Conservation (phyloP, 2,888 invertebrate species). For the Harpagoxenus sublaevis region DNA sequence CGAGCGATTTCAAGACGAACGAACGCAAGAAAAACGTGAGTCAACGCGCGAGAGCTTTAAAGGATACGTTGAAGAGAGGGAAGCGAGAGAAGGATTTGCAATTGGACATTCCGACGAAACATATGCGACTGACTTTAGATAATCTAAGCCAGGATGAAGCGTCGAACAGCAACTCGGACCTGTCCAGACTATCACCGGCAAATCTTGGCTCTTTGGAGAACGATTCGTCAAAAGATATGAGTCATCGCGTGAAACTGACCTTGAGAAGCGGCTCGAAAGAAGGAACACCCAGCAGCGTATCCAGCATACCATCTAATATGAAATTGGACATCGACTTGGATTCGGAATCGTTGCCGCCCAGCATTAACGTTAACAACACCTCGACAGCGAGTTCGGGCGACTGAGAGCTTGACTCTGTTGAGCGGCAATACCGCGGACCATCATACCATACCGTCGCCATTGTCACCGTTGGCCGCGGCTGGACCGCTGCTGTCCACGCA, state of each 20-base stretch:
- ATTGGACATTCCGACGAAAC: constrained; percentile 74
- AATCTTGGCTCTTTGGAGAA: constrained; percentile 76
- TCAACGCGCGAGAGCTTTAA: constrained; percentile 74
- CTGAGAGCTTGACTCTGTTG: constrained; percentile 81
- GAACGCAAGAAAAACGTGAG: constrained; percentile 79
- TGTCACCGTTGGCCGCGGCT: constrained; percentile 80
- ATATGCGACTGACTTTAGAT: constrained; percentile 80
- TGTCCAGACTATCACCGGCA: constrained; percentile 80
- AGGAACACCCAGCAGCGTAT: constrained; percentile 81
- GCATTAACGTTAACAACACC: constrained; percentile 80
- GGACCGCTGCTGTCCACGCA: constrained; percentile 82
- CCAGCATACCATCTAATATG: constrained; percentile 81
- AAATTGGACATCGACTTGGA: constrained; percentile 83
- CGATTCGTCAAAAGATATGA: constrained; percentile 75
- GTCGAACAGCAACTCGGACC: constrained; percentile 82
- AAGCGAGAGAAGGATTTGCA: constrained; percentile 75
- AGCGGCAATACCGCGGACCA: constrained; percentile 79
- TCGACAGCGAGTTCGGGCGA: constrained; percentile 83
- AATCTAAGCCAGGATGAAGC: constrained; percentile 83
- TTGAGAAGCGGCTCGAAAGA: constrained; percentile 83
- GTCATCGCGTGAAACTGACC: constrained; percentile 68
- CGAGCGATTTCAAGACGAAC: constrained; percentile 83
- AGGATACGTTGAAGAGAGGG: constrained; percentile 71
- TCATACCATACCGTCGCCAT: constrained; percentile 81
- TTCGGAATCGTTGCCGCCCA: constrained; percentile 79